Evolutionary conservation across 2,888 invertebrate genomes (phyloP).

Genomic region (Clepsis dumicolana): DNA sequence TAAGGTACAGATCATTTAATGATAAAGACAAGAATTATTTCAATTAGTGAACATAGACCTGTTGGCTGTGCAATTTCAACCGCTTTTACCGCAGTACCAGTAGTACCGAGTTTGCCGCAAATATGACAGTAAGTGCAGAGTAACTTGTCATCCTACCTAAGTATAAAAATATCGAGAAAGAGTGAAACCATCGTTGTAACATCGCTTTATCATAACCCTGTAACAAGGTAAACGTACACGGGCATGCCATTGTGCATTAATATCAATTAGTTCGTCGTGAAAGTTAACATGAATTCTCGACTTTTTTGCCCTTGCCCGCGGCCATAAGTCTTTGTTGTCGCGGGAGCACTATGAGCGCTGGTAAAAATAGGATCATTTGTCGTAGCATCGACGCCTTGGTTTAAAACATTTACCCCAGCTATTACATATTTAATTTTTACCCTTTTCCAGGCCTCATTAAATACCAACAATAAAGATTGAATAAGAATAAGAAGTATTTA

Average conservation of each 20-base stretch:
- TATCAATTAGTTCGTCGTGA: conserved; percentile 39
- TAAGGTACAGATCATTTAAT: too few relatives aligned
- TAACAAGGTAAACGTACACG: conserved; percentile 32
- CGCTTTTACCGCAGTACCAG: too few relatives aligned
- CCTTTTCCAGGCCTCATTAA: too few relatives aligned
- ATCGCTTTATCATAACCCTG: conserved; percentile 37
- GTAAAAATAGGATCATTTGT: background rate
- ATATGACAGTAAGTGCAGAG: conserved; percentile 20
- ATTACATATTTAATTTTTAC: too few relatives aligned
- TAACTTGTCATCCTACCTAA: conserved; percentile 33
- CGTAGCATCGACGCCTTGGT: background rate
- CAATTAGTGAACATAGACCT: background rate
- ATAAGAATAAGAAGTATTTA: too few relatives aligned
- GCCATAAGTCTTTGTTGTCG: conserved; percentile 15
- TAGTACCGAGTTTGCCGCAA: conserved; percentile 18
- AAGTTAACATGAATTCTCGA: conserved; percentile 36
- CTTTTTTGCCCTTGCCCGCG: background rate
- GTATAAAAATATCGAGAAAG: conserved; percentile 12
- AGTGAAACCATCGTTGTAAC: conserved; percentile 31
- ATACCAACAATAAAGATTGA: too few relatives aligned
- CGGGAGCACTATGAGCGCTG: background rate
- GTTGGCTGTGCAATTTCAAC: too few relatives aligned
- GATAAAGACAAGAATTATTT: background rate
- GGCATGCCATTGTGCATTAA: conserved; percentile 33
- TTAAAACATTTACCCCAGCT: too few relatives aligned